These are phyloP conservation scores for Oxytorus armatus DNA, from an alignment of 2,888 invertebrate species.

Conservation along the genomic window DNA sequence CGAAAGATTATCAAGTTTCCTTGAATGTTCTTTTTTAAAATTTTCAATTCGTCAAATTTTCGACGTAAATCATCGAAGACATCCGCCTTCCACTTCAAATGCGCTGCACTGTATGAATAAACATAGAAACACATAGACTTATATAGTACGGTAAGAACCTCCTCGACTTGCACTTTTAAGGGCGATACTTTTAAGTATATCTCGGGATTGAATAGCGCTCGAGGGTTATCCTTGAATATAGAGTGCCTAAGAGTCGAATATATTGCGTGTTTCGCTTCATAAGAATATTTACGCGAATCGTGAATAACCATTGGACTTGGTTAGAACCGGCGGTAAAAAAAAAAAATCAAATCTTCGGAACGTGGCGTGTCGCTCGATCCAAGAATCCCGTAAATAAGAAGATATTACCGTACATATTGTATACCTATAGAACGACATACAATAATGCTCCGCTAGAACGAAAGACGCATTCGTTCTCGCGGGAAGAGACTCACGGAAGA, in stretches of 20 bases:
- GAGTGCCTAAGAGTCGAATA: conserved; percentile 44
- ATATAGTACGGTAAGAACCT: background rate
- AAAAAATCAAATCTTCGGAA: too few species aligned
- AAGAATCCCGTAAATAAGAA: too few species aligned
- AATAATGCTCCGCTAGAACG: background rate
- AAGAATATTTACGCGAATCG: conserved; percentile 43
- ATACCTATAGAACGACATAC: too few species aligned
- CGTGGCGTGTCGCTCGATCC: too few species aligned
- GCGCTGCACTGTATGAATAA: too few species aligned
- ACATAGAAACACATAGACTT: background rate
- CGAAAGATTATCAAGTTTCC: too few species aligned
- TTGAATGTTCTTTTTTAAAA: too few species aligned
- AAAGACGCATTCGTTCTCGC: conserved; percentile 43
- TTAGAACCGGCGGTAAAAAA: background rate
- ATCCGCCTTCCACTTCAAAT: too few species aligned
- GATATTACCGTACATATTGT: too few species aligned
- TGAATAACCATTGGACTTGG: conserved; percentile 23
- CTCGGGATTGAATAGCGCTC: conserved; percentile 6
- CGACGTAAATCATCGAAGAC: too few species aligned
- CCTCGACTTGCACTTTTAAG: conserved; percentile 14
- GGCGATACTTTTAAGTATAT: conserved; percentile 44
- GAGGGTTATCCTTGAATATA: conserved; percentile 34
- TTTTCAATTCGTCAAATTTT: too few species aligned
- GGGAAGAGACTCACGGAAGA: background rate
- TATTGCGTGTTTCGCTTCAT: conserved; percentile 41